Conservation (phyloP, 92 coral and sea anemone species). For the Pocillopora grandis region DNA sequence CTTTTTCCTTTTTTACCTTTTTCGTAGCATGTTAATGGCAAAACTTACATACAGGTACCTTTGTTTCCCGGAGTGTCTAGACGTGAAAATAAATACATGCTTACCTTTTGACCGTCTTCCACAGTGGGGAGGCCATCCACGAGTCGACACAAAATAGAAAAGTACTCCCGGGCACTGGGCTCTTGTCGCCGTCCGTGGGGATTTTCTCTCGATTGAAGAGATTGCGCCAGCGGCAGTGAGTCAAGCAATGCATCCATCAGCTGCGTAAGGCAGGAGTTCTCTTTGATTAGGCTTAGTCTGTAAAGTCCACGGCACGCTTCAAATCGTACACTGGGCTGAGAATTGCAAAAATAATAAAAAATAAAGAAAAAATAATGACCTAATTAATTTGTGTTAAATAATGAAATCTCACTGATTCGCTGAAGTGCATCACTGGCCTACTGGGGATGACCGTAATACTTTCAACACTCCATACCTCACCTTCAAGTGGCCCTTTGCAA, state of each 20-base stretch:
- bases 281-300: constrained; percentile 92
- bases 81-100: not conserved
- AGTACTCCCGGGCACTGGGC: constrained; percentile 93
- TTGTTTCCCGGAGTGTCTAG: not conserved
- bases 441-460: too few species aligned
- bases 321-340: constrained; percentile 83
- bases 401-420: not conserved
- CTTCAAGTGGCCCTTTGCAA: too few species aligned
- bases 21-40: too few species aligned
- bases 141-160: constrained; percentile 80
- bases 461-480: too few species aligned
- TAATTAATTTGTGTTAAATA: too few species aligned
- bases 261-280: constrained; percentile 84
- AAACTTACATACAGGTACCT: too few species aligned
- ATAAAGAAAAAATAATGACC: too few species aligned
- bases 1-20: too few species aligned
- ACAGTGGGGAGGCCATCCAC: constrained; percentile 90
- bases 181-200: constrained; percentile 66
- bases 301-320: constrained; percentile 97
- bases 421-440: not conserved
- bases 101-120: constrained; percentile 83
- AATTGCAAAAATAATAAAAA: not conserved
- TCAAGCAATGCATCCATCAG: constrained; percentile 92
- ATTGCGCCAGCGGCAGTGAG: constrained; percentile 92
- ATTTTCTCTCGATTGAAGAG: constrained; percentile 73